Conservation (phyloP, 2,888 invertebrate genomes). For the Ceramica pisi region DNA sequence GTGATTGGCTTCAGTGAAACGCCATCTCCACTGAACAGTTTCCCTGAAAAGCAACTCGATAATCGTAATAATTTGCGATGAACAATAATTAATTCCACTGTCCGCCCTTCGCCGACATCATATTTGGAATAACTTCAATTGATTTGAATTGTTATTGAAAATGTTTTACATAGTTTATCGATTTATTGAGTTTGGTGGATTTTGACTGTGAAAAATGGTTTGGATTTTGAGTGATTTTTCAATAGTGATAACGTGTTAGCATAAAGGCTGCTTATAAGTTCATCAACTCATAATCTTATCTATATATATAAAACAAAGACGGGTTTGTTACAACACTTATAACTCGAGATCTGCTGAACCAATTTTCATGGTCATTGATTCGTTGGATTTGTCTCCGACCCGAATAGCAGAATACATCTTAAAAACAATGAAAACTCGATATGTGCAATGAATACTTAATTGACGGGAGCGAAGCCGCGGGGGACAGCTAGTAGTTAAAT, state of each 20-base stretch:
- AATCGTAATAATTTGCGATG: constrained; percentile 14
- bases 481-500: no score
- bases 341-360: no score
- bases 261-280: no score
- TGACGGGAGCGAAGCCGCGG: no score
- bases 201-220: not conserved
- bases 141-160: constrained; percentile 8
- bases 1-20: not conserved
- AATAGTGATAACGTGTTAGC: no score
- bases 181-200: not conserved
- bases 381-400: no score
- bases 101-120: not conserved
- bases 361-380: no score
- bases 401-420: no score
- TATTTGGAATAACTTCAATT: not conserved
- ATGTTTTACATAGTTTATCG: not conserved
- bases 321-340: no score
- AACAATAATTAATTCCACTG: constrained; percentile 10
- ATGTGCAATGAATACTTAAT: no score
- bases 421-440: no score
- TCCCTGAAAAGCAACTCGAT: constrained; percentile 14
- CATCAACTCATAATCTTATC: not conserved
- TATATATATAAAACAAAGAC: no score
- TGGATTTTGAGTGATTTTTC: not conserved
- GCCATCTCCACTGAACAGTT: constrained; percentile 11